Evolutionary conservation across 2,888 invertebrate genomes (phyloP).

Genomic region (Galerucella nymphaeae): DNA sequence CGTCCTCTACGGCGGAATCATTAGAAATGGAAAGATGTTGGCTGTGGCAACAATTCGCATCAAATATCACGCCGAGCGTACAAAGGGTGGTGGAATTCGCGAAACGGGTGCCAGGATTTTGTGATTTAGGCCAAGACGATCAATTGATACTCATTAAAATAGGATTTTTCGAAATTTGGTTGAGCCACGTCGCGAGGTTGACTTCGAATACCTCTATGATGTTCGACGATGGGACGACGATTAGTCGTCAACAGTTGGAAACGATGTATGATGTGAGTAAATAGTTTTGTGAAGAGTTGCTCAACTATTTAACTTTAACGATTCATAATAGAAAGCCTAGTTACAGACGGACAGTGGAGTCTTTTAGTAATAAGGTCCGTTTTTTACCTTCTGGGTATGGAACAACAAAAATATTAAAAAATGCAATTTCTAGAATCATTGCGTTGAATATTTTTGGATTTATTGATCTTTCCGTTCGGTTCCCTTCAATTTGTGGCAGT

Average conservation of each 20-base stretch:
- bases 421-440: too few species aligned
- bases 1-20: constrained; percentile 64
- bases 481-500: too few species aligned
- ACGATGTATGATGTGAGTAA: constrained; percentile 86
- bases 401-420: too few species aligned
- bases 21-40: constrained; percentile 67
- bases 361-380: too few species aligned
- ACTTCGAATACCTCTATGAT: constrained; percentile 82
- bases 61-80: constrained; percentile 88
- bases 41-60: constrained; percentile 90
- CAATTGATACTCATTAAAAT: constrained; percentile 96
- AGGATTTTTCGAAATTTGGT: constrained; percentile 97
- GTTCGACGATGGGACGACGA: constrained; percentile 89
- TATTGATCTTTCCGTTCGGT: too few species aligned
- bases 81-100: constrained; percentile 97
- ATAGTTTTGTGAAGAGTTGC: neutral
- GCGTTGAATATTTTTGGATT: too few species aligned
- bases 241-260: constrained; percentile 86
- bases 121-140: constrained; percentile 91
- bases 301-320: neutral
- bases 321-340: too few species aligned
- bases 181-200: constrained; percentile 85
- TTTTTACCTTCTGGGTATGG: too few species aligned
- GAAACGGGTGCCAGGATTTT: constrained; percentile 93
- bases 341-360: too few species aligned